Conservation (phyloP, 2,113 vertebrate species). For the Aegithalos caudatus region DNA sequence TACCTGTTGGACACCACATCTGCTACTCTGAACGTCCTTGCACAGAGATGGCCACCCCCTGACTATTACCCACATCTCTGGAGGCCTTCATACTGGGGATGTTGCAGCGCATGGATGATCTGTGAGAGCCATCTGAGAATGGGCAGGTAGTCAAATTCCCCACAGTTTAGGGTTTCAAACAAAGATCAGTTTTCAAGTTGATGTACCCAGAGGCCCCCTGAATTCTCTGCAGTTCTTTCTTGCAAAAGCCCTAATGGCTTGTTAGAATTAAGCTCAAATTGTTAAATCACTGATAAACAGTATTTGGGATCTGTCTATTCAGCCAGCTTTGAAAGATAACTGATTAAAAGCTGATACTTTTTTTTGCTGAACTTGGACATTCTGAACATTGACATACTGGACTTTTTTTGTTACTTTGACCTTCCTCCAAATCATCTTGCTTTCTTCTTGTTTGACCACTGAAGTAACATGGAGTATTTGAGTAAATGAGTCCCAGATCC, state of each 20-base stretch:
- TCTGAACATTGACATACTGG: neutral
- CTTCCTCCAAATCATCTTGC: accelerated
- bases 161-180: neutral
- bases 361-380: neutral
- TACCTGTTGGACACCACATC: neutral
- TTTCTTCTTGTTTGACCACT: neutral
- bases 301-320: neutral
- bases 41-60: neutral
- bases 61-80: neutral
- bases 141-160: neutral
- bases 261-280: neutral
- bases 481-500: neutral
- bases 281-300: neutral
- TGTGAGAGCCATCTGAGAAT: neutral
- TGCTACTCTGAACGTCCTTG: neutral
- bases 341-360: neutral
- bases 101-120: neutral
- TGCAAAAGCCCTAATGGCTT: neutral
- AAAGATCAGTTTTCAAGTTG: neutral
- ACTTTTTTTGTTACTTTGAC: neutral
- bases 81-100: accelerated
- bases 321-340: accelerated
- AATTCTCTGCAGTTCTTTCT: neutral
- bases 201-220: neutral
- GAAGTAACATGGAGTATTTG: neutral